Evolutionary conservation across 2,113 vertebrate species (phyloP), one percentile per base, ranked within the genome.

Genomic region (Nasalis larvatus): DNA sequence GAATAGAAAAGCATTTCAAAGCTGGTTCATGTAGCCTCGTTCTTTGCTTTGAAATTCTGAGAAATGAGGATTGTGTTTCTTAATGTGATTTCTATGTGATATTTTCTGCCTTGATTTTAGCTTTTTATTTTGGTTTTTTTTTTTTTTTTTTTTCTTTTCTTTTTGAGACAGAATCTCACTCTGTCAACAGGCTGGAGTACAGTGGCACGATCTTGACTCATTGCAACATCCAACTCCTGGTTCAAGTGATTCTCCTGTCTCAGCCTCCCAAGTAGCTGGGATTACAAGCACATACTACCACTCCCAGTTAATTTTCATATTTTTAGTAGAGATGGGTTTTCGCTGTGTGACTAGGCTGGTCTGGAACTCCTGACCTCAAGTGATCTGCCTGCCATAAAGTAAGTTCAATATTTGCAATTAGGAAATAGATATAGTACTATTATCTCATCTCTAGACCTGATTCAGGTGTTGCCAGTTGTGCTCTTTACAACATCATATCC

Each of bases 31-130:
- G 4, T 54, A 47, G 23, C n/a, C 40, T 78, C 63, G 21, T 86
- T n/a, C 40, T 92, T 92, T 87, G 80, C 32, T 95, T 89, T 78
- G 76, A 49, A 94, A 60, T 95, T 89, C 68, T 60, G 63, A 91
- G 40, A 71, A 89, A 73, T n/a, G 32, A 88, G 16, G 69, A 84
- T 14, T 66, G 12, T 20, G 14, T 47, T 85, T 86, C 77, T 63
- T 85, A 89, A 87, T 52, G 42, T 71, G 47, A 66, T 66, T 96
- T 89, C 83, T 32, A 40, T 76, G 37, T 40, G 2, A 4, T 87
- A 25, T 82, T 92, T 93, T 63, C 40, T n/a, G 54, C 21, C 18
- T 81, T 71, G 60, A 49, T 25, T 47, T 86, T 71, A 56, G 27
- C 10, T 84, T 93, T 76, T 78, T 69, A 49, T 94, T 92, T 42